Conservation (phyloP, 2,888 invertebrate genomes). For the Loripinus fragilis region DNA sequence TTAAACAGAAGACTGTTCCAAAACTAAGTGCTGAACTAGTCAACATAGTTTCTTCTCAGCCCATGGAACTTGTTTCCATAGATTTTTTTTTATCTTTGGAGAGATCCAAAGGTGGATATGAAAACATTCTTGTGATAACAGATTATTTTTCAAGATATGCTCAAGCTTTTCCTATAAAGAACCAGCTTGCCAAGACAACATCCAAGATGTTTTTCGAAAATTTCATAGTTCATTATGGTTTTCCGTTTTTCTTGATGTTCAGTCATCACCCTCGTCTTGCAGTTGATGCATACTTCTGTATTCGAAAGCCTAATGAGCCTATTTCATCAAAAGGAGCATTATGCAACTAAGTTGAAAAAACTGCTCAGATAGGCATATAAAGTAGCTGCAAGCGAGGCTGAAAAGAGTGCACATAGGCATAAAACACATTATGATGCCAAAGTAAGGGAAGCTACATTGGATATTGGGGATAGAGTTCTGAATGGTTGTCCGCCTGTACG, state of each 20-base stretch:
- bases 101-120: too few relatives aligned
- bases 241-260: too few relatives aligned
- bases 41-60: not conserved
- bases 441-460: too few relatives aligned
- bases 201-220: too few relatives aligned
- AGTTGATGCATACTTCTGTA: not conserved
- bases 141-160: slow-evolving; percentile 14
- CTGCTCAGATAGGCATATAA: not conserved
- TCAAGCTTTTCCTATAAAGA: not conserved
- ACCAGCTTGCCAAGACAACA: not conserved
- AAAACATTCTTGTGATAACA: too few relatives aligned
- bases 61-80: slow-evolving; percentile 10
- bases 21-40: not conserved
- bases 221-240: not conserved
- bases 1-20: not conserved
- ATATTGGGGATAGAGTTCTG: too few relatives aligned
- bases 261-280: not conserved
- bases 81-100: not conserved
- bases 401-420: too few relatives aligned
- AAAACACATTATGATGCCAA: too few relatives aligned
- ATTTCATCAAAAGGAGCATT: not conserved
- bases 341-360: not conserved
- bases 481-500: too few relatives aligned
- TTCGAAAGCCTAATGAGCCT: too few relatives aligned
- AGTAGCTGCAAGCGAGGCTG: too few relatives aligned